Evolutionary conservation across 1,140 invertebrate genomes (phyloP).

Genomic region (Danaus plexippus): DNA sequence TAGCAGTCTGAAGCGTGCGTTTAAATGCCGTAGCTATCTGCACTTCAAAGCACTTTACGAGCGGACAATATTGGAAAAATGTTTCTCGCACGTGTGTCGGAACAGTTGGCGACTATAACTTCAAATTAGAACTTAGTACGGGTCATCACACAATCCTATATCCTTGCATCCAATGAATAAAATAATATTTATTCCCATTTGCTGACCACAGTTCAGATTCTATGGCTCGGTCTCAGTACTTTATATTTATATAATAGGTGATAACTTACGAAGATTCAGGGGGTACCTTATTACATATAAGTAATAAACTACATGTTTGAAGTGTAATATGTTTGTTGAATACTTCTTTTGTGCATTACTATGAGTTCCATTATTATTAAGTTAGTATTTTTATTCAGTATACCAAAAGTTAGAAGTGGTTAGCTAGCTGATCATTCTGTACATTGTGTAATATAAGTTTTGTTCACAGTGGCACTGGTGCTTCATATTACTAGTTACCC

Average conservation of each 20-base stretch:
- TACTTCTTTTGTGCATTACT: not conserved
- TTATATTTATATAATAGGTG: too few relatives aligned
- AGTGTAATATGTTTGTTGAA: not conserved
- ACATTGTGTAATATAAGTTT: slow-evolving; percentile 13
- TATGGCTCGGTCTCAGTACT: too few relatives aligned
- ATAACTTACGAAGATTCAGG: too few relatives aligned
- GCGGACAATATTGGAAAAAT: slow-evolving; percentile 52
- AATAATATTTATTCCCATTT: not conserved
- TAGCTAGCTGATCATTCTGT: too few relatives aligned
- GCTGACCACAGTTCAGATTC: slow-evolving; percentile 1
- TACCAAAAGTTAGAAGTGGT: too few relatives aligned
- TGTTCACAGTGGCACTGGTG: slow-evolving; percentile 45
- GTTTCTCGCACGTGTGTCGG: slow-evolving; percentile 40
- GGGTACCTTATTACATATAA: too few relatives aligned
- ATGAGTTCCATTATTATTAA: not conserved
- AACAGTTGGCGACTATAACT: slow-evolving; percentile 23
- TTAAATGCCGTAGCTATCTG: slow-evolving; percentile 31
- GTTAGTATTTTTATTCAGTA: not conserved
- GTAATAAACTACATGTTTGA: too few relatives aligned
- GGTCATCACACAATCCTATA: not conserved
- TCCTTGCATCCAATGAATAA: not conserved
- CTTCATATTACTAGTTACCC: slow-evolving; percentile 30
- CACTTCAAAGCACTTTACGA: slow-evolving; percentile 42
- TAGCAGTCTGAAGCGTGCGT: slow-evolving; percentile 27
- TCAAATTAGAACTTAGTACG: slow-evolving; percentile 19